Evolutionary conservation across 2,113 vertebrate species (phyloP), one percentile per base, ranked within the genome.

Genomic region (Poeciliopsis occidentalis): DNA sequence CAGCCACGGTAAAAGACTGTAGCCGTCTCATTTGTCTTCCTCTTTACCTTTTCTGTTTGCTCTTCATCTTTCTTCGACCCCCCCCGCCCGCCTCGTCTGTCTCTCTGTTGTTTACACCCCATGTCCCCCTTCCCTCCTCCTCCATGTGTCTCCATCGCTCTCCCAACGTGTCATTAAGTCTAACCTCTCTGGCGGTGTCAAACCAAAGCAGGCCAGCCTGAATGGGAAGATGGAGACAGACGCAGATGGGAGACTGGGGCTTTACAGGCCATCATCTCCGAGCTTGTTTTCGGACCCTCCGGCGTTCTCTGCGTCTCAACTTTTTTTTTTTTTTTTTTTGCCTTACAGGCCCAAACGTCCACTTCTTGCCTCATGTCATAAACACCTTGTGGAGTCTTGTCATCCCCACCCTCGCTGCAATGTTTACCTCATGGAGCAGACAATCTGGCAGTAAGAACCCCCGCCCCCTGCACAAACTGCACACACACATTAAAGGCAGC

Each of bases 401-500:
- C 92, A 94, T 94, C 95, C 94, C 22, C 51, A 6, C 51, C 51
- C 51, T 24, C 92, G 91, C 82, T 39, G 62, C 81, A 67, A 83
- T 93, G 90, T 92, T 92, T 92, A 93, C 86, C 87, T 93, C 91
- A 83, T 76, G 82, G 72, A 92, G 86, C 85, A 91, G 85, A 89
- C 89, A 85, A 86, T 89, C 92, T 76, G 74, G 85, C 89, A 87
- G 89, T 92, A 91, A 87, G 92, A 88, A 86, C 64, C 64, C 69
- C 12, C 13, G 8, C 32, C 0, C 24, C 13, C 71, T 54, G 72
- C 83, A 65, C 73, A 77, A 85, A 85, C 70, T 70, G 67, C 22
- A 22, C 71, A 81, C 79, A 71, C 54, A 74, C 83, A 82, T 88
- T 80, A 82, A 78, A 85, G 76, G 65, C 17, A 3, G 62, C 51